Percentiles rank a stretch among this genome's conserved stretches.
phyloP scores from a whole-genome alignment of 2,888 invertebrate genomes.

The Quadriops clusia region DNA sequence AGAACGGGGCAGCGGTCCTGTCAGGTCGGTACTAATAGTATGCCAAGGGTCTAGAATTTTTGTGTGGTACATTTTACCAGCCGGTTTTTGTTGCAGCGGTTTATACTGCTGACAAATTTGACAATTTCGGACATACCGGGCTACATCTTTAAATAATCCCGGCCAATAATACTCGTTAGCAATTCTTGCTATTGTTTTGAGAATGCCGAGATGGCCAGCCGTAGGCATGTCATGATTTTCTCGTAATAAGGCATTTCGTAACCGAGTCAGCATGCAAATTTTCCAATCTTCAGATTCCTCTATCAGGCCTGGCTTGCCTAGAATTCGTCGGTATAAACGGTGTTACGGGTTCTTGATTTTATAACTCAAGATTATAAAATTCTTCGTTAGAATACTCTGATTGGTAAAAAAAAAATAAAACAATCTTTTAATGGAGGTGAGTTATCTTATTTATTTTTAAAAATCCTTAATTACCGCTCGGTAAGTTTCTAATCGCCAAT shows the following conservation, averaged over 20 bases:
- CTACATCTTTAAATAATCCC: conserved; percentile 18
- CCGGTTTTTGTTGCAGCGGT: conserved; percentile 11
- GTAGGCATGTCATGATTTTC: conserved; percentile 15
- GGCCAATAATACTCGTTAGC: conserved; percentile 22
- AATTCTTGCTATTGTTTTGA: conserved; percentile 19
- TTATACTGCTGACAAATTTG: conserved; percentile 19
- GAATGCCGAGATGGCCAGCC: conserved; percentile 21
- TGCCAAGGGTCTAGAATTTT: conserved; percentile 18
- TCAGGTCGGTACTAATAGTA: conserved; percentile 20
- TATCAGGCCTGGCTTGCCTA: too few species aligned
- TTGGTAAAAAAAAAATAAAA: too few species aligned
- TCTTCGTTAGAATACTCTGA: too few species aligned
- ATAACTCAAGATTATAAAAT: too few species aligned
- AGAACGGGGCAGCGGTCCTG: conserved; percentile 23
- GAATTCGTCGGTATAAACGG: neutral
- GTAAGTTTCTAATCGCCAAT: too few species aligned
- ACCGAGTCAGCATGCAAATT: conserved; percentile 12
- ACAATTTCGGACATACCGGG: conserved; percentile 19
- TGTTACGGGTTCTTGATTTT: too few species aligned
- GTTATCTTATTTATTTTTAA: too few species aligned
- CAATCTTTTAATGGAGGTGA: too few species aligned
- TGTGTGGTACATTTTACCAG: conserved; percentile 17
- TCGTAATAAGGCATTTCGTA: conserved; percentile 3
- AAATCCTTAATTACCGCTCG: too few species aligned
- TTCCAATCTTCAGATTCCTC: too few species aligned